Percentiles rank a stretch among this genome's conserved stretches.
Evolutionary conservation across 2,888 invertebrate genomes (phyloP).

Genomic region (Agrotis ipsilon): DNA sequence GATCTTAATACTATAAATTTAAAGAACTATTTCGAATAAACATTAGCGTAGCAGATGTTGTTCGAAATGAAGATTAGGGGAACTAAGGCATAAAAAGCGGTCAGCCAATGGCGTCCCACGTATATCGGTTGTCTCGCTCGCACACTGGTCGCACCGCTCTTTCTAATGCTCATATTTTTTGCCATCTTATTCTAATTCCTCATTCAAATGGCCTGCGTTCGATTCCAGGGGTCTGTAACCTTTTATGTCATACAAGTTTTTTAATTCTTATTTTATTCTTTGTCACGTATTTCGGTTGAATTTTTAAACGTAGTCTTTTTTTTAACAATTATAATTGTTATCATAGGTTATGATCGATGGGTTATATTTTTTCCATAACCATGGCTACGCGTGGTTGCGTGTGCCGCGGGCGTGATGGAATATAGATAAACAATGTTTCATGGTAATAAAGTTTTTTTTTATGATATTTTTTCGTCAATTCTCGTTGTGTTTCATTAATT

Average conservation of each 20-base stretch:
- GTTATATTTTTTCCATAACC: constrained; percentile 79
- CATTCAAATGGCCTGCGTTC: constrained; percentile 87
- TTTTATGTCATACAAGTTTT: constrained; percentile 70
- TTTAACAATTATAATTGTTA: constrained; percentile 71
- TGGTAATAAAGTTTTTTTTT: constrained; percentile 69
- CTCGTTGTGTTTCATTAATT: constrained; percentile 66
- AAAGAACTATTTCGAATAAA: constrained; percentile 88
- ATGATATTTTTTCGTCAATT: constrained; percentile 71
- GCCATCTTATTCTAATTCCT: constrained; percentile 90
- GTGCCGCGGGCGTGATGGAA: constrained; percentile 71
- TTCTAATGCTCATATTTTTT: constrained; percentile 91
- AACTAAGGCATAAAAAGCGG: constrained; percentile 90
- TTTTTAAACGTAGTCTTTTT: constrained; percentile 58
- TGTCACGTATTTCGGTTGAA: constrained; percentile 60
- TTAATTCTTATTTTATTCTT: constrained; percentile 51
- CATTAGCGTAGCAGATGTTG: constrained; percentile 89
- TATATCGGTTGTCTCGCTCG: constrained; percentile 78
- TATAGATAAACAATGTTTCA: constrained; percentile 77
- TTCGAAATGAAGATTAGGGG: constrained; percentile 90
- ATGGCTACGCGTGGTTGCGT: constrained; percentile 78
- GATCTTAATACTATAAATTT: constrained; percentile 85
- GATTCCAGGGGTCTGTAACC: constrained; percentile 86
- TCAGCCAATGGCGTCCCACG: constrained; percentile 85
- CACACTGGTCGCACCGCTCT: constrained; percentile 77
- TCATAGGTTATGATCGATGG: constrained; percentile 80